Evolutionary conservation across 2,888 invertebrate species (phyloP).

Genomic region (Conistra vaccinii): DNA sequence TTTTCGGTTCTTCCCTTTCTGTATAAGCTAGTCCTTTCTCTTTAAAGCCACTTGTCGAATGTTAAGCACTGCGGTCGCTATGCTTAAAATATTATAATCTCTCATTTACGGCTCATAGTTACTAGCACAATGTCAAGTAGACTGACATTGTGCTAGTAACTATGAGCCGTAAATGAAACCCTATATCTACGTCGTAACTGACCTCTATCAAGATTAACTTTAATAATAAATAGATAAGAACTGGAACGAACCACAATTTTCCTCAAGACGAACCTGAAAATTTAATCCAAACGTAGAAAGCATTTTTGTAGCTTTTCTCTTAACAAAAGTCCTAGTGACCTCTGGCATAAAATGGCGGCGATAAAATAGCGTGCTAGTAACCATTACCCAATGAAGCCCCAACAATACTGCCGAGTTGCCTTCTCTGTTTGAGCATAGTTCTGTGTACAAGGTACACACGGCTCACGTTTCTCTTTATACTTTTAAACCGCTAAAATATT

Average conservation of each 20-base stretch:
- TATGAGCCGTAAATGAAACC: neutral
- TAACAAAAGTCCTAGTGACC: constrained; percentile 47
- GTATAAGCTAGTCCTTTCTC: neutral
- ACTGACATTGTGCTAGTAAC: neutral
- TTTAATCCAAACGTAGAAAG: constrained; percentile 15
- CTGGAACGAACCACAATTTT: neutral
- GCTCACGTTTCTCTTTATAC: constrained; percentile 80
- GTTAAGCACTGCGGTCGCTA: neutral
- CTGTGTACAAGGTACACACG: constrained; percentile 60
- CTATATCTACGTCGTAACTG: neutral
- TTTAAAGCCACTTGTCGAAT: neutral
- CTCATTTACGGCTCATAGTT: too few species aligned
- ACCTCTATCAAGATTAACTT: constrained; percentile 2
- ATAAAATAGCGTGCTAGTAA: constrained; percentile 48
- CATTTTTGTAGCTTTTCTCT: constrained; percentile 41
- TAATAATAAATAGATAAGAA: constrained; percentile 21
- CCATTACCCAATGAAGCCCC: constrained; percentile 53
- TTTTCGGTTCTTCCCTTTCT: neutral
- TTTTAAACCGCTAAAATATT: constrained; percentile 88
- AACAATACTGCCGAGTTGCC: constrained; percentile 60
- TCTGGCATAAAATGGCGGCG: constrained; percentile 39
- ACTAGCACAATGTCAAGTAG: too few species aligned
- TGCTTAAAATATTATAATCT: neutral
- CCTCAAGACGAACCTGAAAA: constrained; percentile 22
- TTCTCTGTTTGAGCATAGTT: constrained; percentile 58